phyloP scores from a whole-genome alignment of 2,113 vertebrate genomes.

The Chlamydotis undulata region DNA sequence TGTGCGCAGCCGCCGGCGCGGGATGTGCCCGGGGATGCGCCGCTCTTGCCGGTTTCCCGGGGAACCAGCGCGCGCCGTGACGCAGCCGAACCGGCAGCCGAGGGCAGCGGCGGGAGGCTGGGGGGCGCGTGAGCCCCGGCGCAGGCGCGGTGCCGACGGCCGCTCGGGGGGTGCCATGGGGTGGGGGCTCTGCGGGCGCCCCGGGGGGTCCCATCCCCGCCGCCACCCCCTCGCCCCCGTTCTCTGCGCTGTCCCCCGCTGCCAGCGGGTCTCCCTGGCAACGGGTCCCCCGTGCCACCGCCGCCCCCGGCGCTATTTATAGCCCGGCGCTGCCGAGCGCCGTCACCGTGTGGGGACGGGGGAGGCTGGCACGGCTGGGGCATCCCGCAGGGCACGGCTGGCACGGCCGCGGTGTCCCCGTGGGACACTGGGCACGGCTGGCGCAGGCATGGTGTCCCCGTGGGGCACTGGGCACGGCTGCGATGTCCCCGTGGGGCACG shows the following conservation, averaged over 20 bases:
- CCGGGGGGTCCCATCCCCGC: background rate
- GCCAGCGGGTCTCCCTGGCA: slow-evolving; percentile 58
- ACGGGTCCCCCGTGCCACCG: slow-evolving; percentile 34
- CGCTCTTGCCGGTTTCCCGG: background rate
- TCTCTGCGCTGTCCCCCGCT: background rate
- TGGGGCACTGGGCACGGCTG: background rate
- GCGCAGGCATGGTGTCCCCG: accelerated
- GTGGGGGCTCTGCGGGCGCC: background rate
- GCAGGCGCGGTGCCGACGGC: accelerated
- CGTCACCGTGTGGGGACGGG: accelerated
- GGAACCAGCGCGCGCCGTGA: background rate
- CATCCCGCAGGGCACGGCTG: background rate
- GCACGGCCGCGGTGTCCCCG: too few relatives aligned
- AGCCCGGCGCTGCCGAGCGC: background rate
- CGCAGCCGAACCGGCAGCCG: background rate
- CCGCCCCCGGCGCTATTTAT: slow-evolving; percentile 55
- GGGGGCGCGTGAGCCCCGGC: too few relatives aligned
- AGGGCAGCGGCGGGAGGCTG: background rate
- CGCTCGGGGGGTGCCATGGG: accelerated
- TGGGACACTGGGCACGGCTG: too few relatives aligned
- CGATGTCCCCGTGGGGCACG: too few relatives aligned
- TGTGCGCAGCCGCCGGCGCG: background rate
- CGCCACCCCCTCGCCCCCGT: background rate
- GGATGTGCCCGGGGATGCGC: background rate
- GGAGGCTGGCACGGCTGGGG: background rate